phyloP scores from a whole-genome alignment of 2,888 invertebrate species.

The Cynaeus angustus region DNA sequence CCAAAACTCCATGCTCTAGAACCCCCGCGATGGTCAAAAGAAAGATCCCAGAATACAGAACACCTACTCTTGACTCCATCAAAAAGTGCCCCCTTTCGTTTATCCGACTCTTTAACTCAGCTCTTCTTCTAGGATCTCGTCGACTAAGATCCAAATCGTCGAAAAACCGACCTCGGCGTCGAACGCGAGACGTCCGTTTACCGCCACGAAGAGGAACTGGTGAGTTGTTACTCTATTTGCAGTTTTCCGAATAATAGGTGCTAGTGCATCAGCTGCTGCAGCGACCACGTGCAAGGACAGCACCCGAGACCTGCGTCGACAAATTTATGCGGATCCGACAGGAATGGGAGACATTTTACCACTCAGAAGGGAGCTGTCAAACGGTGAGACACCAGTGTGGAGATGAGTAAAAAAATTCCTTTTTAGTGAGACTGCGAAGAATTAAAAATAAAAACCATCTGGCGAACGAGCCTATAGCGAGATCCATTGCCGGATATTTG shows the following conservation, averaged over 20 bases:
- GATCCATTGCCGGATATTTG: conserved; percentile 69
- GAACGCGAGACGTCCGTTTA: conserved; percentile 18
- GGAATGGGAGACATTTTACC: conserved; percentile 31
- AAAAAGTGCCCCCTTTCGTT: conserved; percentile 5
- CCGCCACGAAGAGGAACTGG: conserved; percentile 20
- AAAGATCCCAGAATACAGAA: conserved; percentile 15
- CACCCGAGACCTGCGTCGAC: conserved; percentile 32
- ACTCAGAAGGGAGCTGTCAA: conserved; percentile 19
- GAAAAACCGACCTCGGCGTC: not conserved
- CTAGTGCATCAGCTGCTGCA: conserved; percentile 45
- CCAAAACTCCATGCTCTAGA: conserved; percentile 17
- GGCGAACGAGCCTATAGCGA: conserved; percentile 67
- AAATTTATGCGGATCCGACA: conserved; percentile 16
- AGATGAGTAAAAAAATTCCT: not conserved
- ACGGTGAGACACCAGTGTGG: conserved; percentile 7
- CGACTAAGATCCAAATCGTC: conserved; percentile 10
- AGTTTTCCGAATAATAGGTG: conserved; percentile 27
- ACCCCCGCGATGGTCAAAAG: conserved; percentile 4
- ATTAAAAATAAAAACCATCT: conserved; percentile 47
- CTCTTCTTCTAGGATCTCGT: conserved; percentile 1
- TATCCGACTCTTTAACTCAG: not conserved
- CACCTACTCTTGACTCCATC: not conserved
- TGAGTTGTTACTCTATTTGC: conserved; percentile 2
- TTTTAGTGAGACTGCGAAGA: conserved; percentile 20
- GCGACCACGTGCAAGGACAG: conserved; percentile 24